These are phyloP conservation scores for Notocelia uddmanniana DNA, from an alignment of 2,888 invertebrate genomes.

Conservation along the genomic window DNA sequence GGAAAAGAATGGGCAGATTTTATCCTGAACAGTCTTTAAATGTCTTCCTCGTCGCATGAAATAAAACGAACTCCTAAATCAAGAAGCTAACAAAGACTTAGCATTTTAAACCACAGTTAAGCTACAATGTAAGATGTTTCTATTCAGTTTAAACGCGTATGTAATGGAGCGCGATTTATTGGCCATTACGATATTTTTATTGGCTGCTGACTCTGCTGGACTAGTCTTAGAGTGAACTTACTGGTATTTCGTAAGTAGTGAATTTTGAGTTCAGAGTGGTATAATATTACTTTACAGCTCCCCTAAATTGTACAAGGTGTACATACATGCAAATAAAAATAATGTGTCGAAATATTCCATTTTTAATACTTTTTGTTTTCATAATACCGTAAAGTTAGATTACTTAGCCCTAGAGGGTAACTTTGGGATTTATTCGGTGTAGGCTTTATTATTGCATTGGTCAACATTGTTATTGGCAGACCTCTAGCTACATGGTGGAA, in stretches of 20 bases:
- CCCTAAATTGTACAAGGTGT: not conserved
- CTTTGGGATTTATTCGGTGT: too few species aligned
- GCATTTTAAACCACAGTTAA: conserved; percentile 48
- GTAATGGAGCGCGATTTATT: conserved; percentile 51
- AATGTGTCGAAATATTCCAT: too few species aligned
- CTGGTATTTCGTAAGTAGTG: conserved; percentile 23
- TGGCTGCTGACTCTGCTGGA: conserved; percentile 34
- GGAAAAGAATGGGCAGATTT: not conserved
- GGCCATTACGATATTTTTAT: conserved; percentile 50
- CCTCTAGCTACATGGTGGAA: too few species aligned
- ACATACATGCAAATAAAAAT: not conserved
- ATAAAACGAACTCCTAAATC: conserved; percentile 35
- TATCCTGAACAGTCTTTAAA: not conserved
- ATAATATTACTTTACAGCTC: too few species aligned
- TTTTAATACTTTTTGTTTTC: too few species aligned
- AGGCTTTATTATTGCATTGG: too few species aligned
- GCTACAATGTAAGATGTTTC: conserved; percentile 51
- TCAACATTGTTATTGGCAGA: too few species aligned
- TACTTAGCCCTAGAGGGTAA: too few species aligned
- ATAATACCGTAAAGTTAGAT: too few species aligned
- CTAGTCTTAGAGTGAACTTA: conserved; percentile 26
- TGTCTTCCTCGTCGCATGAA: conserved; percentile 14
- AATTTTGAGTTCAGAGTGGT: conserved; percentile 12
- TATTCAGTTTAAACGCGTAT: conserved; percentile 51
- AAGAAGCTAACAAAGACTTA: conserved; percentile 47